Conservation (phyloP, 1,140 invertebrate genomes). For the Lepidotrigona ventralis region DNA sequence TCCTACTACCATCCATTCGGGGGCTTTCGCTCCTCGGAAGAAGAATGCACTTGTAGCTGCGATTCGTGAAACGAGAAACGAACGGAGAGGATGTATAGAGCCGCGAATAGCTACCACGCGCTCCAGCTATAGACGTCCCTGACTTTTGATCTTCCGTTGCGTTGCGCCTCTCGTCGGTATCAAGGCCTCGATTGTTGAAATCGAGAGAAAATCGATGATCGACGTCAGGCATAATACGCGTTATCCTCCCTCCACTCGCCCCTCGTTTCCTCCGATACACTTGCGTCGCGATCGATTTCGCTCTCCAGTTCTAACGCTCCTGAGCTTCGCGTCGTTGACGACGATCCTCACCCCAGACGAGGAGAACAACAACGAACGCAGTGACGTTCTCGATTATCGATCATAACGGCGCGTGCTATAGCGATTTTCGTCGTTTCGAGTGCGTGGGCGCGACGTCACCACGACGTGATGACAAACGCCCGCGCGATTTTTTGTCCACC, state of each 20-base stretch:
- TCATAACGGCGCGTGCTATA: no score
- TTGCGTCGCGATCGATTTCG: background rate
- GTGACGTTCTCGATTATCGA: background rate
- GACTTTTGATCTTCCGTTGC: slow-evolving; percentile 3
- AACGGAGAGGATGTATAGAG: no score
- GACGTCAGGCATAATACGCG: background rate
- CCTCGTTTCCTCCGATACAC: no score
- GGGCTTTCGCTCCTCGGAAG: background rate
- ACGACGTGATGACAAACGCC: no score
- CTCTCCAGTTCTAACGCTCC: background rate
- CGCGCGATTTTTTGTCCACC: background rate
- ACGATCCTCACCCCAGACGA: background rate
- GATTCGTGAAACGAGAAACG: background rate
- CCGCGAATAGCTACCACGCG: no score
- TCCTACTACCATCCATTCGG: background rate
- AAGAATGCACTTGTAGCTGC: background rate
- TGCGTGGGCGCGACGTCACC: background rate
- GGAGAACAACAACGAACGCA: no score
- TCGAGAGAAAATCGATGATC: slow-evolving; percentile 23
- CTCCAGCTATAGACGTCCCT: background rate
- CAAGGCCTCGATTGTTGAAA: background rate
- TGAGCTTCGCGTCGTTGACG: background rate
- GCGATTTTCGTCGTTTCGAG: background rate
- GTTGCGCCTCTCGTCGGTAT: background rate
- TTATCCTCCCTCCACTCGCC: no score